These are phyloP conservation scores for Gavia stellata DNA, from an alignment of 2,113 vertebrate species.

Conservation along the genomic window DNA sequence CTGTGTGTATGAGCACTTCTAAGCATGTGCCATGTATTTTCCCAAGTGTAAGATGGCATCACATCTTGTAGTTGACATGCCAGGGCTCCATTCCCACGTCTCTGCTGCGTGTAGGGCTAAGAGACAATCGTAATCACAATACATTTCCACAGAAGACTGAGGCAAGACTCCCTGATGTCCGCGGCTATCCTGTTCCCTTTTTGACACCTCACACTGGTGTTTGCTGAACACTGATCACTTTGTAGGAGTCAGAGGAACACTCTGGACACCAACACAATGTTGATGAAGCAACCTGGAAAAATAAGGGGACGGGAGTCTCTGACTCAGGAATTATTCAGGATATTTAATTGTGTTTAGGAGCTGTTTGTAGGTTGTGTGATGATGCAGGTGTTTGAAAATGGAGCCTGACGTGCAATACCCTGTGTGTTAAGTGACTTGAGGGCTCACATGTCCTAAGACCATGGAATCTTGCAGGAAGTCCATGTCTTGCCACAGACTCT, in stretches of 20 bases:
- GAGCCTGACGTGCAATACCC: neutral
- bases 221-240: neutral
- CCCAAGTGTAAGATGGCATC: neutral
- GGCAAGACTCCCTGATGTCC: neutral
- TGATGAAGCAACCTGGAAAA: neutral
- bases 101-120: neutral
- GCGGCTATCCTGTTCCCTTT: neutral
- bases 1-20: neutral
- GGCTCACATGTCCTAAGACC: neutral
- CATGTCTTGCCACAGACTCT: neutral
- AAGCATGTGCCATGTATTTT: neutral
- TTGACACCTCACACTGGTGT: neutral
- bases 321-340: neutral
- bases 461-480: neutral
- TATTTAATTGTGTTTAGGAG: neutral
- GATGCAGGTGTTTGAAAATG: neutral
- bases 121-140: neutral
- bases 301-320: neutral
- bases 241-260: neutral
- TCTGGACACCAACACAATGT: neutral
- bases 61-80: neutral
- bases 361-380: neutral
- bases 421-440: neutral
- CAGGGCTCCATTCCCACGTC: neutral
- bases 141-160: neutral